Conservation (phyloP, 2,113 vertebrate genomes). For the Ammospiza caudacuta region DNA sequence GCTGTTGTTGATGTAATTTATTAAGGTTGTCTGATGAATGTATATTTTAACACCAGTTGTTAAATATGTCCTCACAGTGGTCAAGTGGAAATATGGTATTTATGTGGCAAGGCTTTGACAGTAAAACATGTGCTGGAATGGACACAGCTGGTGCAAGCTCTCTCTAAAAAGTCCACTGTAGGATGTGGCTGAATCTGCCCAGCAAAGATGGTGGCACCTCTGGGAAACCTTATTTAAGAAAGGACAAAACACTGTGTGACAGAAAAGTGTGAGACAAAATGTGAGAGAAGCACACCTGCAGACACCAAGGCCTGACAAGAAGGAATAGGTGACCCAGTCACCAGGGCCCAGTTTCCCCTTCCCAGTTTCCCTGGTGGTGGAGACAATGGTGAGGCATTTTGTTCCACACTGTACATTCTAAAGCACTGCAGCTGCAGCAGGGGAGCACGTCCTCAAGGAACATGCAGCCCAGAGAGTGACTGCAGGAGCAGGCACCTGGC, state of each 20-base stretch:
- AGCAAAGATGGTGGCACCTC: rapidly evolving
- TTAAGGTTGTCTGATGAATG: not conserved
- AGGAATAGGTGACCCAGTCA: rapidly evolving
- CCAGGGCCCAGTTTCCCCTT: rapidly evolving
- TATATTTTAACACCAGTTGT: not conserved
- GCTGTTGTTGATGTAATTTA: not conserved
- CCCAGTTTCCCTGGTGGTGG: rapidly evolving
- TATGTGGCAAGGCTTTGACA: not conserved
- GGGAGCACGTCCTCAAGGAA: not conserved
- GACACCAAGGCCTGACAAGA: no score
- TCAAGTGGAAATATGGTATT: not conserved
- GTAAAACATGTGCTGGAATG: rapidly evolving
- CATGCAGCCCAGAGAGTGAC: not conserved
- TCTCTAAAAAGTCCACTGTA: rapidly evolving
- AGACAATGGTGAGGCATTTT: rapidly evolving
- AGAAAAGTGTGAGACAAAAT: not conserved
- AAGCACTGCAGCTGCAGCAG: not conserved
- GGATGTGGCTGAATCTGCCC: not conserved
- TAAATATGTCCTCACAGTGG: not conserved
- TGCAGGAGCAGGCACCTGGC: not conserved
- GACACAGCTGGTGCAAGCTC: rapidly evolving
- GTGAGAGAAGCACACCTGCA: not conserved
- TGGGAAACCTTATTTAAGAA: not conserved
- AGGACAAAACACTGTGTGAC: rapidly evolving
- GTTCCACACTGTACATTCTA: not conserved